These are phyloP conservation scores for Catharus fuscescens DNA, from an alignment of 2,113 vertebrate genomes.

Conservation along the genomic window DNA sequence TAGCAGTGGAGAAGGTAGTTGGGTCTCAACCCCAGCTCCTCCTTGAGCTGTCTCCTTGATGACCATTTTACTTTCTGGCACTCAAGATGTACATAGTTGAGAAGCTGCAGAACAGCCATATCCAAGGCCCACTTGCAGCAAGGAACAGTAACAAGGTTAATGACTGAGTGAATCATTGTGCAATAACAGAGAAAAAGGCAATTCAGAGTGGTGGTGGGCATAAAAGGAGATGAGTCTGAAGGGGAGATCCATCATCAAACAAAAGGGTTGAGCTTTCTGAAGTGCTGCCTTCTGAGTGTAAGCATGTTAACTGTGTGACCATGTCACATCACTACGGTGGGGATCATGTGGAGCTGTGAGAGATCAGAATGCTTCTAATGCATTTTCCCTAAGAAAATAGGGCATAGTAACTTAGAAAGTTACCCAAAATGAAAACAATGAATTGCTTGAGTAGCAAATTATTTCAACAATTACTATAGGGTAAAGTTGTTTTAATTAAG, in stretches of 20 bases:
- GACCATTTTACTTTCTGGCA: not conserved
- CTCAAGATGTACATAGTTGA: accelerated
- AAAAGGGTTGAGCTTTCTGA: not conserved
- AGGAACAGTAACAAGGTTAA: not conserved
- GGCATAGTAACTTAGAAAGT: not conserved
- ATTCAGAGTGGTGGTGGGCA: not conserved
- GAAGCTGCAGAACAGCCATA: not conserved
- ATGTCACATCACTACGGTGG: accelerated
- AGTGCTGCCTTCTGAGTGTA: not conserved
- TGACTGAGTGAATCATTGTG: not conserved
- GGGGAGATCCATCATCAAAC: not conserved
- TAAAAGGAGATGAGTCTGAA: not conserved
- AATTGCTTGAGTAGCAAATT: not conserved
- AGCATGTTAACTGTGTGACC: not conserved
- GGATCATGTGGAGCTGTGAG: accelerated
- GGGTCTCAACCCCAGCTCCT: not conserved
- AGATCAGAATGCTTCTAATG: not conserved
- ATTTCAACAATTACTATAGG: not conserved
- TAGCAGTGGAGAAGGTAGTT: not conserved
- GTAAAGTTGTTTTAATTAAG: not conserved
- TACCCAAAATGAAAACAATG: not conserved
- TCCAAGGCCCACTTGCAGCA: not conserved
- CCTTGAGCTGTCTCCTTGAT: not conserved
- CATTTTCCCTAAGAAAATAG: not conserved
- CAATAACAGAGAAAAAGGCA: not conserved